A percentile compares a stretch with the other conserved stretches of the same genome.
Conservation (phyloP, 2,113 vertebrate genomes). For the Sander vitreus region DNA sequence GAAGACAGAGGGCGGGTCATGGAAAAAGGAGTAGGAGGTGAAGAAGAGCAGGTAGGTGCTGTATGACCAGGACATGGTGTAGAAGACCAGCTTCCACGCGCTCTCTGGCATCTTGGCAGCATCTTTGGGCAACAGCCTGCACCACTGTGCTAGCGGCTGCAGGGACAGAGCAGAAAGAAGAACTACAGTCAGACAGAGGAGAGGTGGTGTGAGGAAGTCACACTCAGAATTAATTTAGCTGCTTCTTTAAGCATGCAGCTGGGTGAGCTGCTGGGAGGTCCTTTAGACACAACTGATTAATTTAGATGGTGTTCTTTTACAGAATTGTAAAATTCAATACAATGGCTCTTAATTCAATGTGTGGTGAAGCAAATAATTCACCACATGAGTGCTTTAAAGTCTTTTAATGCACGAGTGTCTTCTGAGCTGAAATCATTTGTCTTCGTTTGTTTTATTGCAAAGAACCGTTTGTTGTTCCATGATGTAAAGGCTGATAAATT, state of each 20-base stretch:
- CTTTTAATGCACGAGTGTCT: neutral
- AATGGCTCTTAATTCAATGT: neutral
- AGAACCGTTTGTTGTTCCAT: neutral
- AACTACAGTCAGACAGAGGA: conserved; percentile 26
- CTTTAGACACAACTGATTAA: neutral
- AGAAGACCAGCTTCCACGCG: conserved; percentile 97
- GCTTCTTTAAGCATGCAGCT: neutral
- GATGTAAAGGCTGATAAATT: neutral
- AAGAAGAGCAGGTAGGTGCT: conserved; percentile 94
- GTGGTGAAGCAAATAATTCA: neutral
- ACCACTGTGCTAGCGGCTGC: conserved; percentile 91
- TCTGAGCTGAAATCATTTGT: neutral
- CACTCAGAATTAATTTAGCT: neutral
- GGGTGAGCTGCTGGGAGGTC: conserved; percentile 1
- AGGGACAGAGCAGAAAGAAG: conserved; percentile 31
- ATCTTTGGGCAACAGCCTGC: conserved; percentile 89
- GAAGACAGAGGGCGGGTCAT: conserved; percentile 92
- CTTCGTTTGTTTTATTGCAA: neutral
- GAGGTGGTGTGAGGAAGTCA: conserved; percentile 6
- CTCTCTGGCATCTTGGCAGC: conserved; percentile 97
- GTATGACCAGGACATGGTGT: conserved; percentile 93
- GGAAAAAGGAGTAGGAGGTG: conserved; percentile 93
- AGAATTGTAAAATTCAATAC: neutral
- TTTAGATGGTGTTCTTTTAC: conserved; percentile 18
- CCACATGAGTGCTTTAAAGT: neutral